Evolutionary conservation across 2,888 invertebrate species (phyloP), one percentile per base, ranked within the genome.

Genomic region (Morpho deidamia): DNA sequence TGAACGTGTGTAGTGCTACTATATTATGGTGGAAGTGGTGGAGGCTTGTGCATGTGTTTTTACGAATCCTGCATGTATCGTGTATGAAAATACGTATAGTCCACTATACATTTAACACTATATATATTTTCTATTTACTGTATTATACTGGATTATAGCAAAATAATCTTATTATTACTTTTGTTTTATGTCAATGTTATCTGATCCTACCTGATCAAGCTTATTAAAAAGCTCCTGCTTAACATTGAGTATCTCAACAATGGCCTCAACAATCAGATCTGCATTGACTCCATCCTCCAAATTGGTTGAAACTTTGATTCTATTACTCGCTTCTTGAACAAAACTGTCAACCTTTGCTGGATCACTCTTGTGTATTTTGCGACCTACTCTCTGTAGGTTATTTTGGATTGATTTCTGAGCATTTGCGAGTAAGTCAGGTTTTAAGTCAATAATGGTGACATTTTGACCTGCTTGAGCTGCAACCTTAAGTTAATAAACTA

Each of bases 241-340:
- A 0, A 93, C 81, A 49, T 93, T 93, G 56, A 97, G 83, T 71
- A 95, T 96, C 79, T 97, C 97, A 9, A 96, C 93, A 71, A 97
- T 95, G 1, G 97, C 97, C 81, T 97, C 97, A 10, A 97, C 91
- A 3, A 97, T 94, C 55, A 97, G 79, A 78, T 96, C 96, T 0
- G 94, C 89, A 57, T 92, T 83, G 0, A 93, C 94, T 7, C 94
- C 91, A 53, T 91, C 91, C 2, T 85, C 82, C 2, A 94, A 67
- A 67, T 93, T 91, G 0, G 94, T 92, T 0, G 92, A 90, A 2
- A 92, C 74, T 62, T 80, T 81, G 51, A 86, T 81, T 57, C 93
- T 91, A n/a, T 77, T 75, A 49, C 92, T 71, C 0, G 94, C 86
- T 11, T 93, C 92, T 0, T 87, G 71, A 1, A 95, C 88, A 76